Evolutionary conservation across 2,113 vertebrate genomes (phyloP), one percentile per base, ranked within the genome.

Genomic region (Passer domesticus): DNA sequence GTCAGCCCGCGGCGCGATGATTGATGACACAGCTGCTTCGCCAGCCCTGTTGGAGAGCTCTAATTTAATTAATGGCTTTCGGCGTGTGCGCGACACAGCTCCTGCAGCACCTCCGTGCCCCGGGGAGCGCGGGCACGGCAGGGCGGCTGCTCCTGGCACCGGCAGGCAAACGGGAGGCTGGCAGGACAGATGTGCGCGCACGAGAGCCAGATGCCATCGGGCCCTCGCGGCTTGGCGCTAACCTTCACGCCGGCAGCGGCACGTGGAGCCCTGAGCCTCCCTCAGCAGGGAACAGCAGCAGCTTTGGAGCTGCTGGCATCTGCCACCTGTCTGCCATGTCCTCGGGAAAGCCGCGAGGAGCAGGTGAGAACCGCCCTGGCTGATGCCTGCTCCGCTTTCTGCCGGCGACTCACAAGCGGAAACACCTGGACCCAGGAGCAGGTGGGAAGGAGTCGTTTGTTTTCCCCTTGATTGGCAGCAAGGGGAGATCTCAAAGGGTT

Each of bases 1-100:
- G 82, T 81, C 96, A 90, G 92, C 93, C 97, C 47, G 80, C 62
- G 23, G 87, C 73, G 9, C 4, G 21, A 21, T 97, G 96, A 97
- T 93, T 95, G 95, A 97, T 97, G 95, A 37, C 90, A 69, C 96
- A 83, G 85, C 90, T 95, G 94, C 95, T 63, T 17, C 49, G 94
- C 73, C 58, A 52, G 46, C 79, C 62, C 94, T 30, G 89, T 23
- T 28, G 15, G 85, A 87, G 95, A 75, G 41, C 91, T 89, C 91
- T 97, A 89, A 97, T 97, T 96, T 96, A 97, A 96, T 97, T 96
- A 97, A 97, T 97, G 94, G 89, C 85, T 93, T 67, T 95, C 10
- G 46, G 91, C 83, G 16, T 77, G 92, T 85, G 92, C 63, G 76
- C 80, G 66, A 95, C 97, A 87, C 43, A 12, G 49, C 91, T 95